phyloP scores from a whole-genome alignment of 2,888 invertebrate species.

The Nomada flava region DNA sequence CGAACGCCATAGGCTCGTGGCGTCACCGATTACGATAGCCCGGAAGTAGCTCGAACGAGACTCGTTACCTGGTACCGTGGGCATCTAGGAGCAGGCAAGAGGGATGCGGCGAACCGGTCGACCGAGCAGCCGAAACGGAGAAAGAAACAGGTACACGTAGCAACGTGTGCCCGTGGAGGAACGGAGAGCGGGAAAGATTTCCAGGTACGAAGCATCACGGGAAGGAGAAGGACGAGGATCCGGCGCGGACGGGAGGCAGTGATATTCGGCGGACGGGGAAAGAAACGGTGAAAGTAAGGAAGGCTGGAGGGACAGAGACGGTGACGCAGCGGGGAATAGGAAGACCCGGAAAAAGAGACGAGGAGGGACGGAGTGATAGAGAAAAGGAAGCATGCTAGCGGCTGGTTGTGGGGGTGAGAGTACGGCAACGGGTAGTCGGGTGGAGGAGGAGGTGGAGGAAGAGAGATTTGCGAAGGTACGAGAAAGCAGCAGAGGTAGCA shows the following conservation, averaged over 20 bases:
- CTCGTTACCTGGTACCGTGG: conserved; percentile 61
- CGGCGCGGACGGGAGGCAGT: neutral
- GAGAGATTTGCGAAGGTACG: conserved; percentile 70
- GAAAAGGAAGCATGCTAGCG: conserved; percentile 31
- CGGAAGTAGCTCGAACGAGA: conserved; percentile 40
- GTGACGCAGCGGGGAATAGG: conserved; percentile 9
- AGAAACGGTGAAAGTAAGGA: conserved; percentile 26
- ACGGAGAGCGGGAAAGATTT: conserved; percentile 16
- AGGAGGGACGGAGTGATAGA: conserved; percentile 18
- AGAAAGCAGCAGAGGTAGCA: conserved; percentile 70
- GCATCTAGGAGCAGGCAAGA: conserved; percentile 28
- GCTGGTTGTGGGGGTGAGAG: conserved; percentile 21
- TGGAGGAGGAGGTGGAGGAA: conserved; percentile 31
- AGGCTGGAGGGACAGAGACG: conserved; percentile 12
- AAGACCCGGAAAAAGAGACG: conserved; percentile 15
- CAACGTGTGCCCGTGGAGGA: conserved; percentile 26
- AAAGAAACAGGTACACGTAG: conserved; percentile 40
- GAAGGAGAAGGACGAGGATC: conserved; percentile 17
- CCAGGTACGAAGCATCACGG: conserved; percentile 1
- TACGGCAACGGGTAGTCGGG: conserved; percentile 5
- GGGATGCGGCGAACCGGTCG: conserved; percentile 36
- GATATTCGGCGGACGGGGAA: conserved; percentile 9
- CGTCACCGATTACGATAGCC: conserved; percentile 42
- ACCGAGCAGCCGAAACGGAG: conserved; percentile 20
- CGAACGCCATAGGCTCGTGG: conserved; percentile 16